Percentiles rank a stretch among this genome's conserved stretches.
These are phyloP conservation scores for Macrosteles quadrilineatus DNA, from an alignment of 1,140 invertebrate genomes.

Conservation along the genomic window DNA sequence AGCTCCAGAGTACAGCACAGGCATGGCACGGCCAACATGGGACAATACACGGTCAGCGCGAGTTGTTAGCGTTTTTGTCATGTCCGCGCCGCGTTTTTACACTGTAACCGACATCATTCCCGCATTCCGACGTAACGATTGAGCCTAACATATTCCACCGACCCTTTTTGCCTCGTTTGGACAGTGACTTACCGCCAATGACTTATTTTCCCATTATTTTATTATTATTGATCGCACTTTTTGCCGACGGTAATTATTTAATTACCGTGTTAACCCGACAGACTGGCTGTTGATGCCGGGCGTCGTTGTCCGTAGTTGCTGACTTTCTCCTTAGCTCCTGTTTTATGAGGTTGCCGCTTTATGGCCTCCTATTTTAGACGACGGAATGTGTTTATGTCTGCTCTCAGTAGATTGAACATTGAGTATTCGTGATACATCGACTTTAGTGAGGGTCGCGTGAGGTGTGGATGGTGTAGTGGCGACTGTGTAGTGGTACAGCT, in stretches of 20 bases:
- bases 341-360: too few relatives aligned
- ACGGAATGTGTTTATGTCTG: too few relatives aligned
- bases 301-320: not conserved
- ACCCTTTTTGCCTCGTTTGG: not conserved
- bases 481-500: too few relatives aligned
- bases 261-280: too few relatives aligned
- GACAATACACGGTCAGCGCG: not conserved
- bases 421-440: too few relatives aligned
- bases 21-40: not conserved
- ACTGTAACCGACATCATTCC: not conserved
- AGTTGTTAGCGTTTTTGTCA: constrained; percentile 5
- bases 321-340: too few relatives aligned
- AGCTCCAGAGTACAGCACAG: not conserved
- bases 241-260: not conserved
- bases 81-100: not conserved
- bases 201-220: constrained; percentile 8
- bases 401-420: too few relatives aligned
- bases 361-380: too few relatives aligned
- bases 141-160: constrained; percentile 1
- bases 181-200: not conserved
- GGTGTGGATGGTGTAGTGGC: too few relatives aligned
- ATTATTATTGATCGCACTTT: constrained; percentile 3
- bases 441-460: too few relatives aligned
- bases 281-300: not conserved
- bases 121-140: not conserved